Conservation (phyloP, 2,797 vertebrate species). For the Poecile montanus region DNA sequence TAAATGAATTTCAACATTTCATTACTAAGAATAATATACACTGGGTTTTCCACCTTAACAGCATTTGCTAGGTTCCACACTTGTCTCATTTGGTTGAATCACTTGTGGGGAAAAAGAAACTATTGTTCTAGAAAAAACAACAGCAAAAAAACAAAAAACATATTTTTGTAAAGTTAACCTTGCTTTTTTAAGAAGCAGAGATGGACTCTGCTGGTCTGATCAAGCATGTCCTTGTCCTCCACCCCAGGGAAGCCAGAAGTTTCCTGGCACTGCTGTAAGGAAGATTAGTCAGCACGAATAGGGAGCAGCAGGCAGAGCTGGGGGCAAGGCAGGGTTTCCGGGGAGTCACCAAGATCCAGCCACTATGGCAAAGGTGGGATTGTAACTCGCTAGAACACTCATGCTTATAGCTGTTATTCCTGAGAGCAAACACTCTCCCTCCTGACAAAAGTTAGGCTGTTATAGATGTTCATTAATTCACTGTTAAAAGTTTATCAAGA, state of each 20-base stretch:
- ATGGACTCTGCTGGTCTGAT: neutral
- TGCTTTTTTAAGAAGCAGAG: neutral
- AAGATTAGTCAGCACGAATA: neutral
- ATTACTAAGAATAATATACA: neutral
- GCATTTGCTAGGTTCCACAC: neutral
- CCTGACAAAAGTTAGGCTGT: neutral
- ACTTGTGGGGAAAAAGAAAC: neutral
- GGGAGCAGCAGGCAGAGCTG: neutral
- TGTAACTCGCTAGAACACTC: neutral
- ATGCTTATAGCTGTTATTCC: neutral
- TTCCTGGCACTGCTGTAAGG: neutral
- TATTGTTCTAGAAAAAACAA: neutral
- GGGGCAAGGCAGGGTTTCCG: neutral
- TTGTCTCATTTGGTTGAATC: neutral
- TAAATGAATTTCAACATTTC: neutral
- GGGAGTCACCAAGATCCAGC: neutral
- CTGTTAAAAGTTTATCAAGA: neutral
- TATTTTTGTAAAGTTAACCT: neutral
- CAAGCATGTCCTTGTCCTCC: neutral
- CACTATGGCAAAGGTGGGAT: accelerated
- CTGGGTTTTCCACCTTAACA: neutral
- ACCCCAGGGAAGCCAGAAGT: neutral
- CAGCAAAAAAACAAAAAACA: neutral
- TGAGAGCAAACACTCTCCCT: neutral
- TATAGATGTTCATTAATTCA: neutral